Conservation (phyloP, 2,888 invertebrate species). For the Athalia cordata region DNA sequence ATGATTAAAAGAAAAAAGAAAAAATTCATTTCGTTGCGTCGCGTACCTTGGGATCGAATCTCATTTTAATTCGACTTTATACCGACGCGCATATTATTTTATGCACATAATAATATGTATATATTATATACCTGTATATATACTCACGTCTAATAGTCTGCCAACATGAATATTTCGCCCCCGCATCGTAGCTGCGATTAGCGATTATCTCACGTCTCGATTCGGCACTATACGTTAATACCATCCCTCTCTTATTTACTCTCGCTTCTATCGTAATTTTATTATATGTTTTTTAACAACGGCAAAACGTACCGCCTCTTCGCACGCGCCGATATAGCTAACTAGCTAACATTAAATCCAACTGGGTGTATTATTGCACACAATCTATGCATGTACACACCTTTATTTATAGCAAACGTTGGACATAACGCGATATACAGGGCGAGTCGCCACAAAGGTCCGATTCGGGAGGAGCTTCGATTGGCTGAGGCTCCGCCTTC, state of each 20-base stretch:
- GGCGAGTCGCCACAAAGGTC: too few relatives aligned
- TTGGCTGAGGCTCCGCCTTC: too few relatives aligned
- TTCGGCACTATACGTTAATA: constrained; percentile 30
- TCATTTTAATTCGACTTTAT: too few relatives aligned
- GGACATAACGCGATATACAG: too few relatives aligned
- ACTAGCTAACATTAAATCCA: neutral
- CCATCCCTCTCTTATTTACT: constrained; percentile 5
- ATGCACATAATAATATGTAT: neutral
- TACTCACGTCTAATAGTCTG: constrained; percentile 10
- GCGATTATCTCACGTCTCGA: constrained; percentile 41
- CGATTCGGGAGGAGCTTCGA: too few relatives aligned
- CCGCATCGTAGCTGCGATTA: neutral
- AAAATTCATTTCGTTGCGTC: too few relatives aligned
- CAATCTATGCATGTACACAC: neutral
- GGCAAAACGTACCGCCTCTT: constrained; percentile 3
- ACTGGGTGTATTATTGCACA: constrained; percentile 7
- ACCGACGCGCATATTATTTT: too few relatives aligned
- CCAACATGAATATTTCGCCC: constrained; percentile 12
- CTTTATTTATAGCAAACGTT: neutral
- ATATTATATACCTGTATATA: neutral
- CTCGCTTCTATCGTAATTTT: neutral
- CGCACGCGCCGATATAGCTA: constrained; percentile 31
- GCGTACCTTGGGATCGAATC: too few relatives aligned
- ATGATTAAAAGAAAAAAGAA: too few relatives aligned
- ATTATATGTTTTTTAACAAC: neutral